Conservation (phyloP, 2,113 vertebrate species). For the Vulpes lagopus region DNA sequence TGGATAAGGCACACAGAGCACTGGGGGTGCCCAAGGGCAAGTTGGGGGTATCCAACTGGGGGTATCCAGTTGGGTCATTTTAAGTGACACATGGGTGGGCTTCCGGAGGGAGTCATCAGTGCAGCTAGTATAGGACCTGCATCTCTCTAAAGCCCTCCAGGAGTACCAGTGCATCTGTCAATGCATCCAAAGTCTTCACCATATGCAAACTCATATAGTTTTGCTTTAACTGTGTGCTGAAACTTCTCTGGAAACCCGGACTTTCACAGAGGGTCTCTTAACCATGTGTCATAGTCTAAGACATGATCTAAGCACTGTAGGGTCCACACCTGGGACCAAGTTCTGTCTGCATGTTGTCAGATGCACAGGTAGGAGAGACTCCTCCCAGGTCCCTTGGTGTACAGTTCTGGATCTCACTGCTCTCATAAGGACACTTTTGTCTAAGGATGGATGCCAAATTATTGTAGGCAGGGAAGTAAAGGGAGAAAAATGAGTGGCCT, state of each 20-base stretch:
- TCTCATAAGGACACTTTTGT: neutral
- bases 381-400: neutral
- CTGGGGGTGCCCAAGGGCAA: neutral
- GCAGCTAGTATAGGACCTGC: neutral
- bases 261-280: neutral
- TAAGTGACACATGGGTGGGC: neutral
- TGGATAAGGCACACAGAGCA: neutral
- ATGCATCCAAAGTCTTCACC: neutral
- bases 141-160: neutral
- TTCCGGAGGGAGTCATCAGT: neutral
- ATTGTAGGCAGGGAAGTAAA: neutral
- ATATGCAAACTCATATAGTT: neutral
- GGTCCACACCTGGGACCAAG: neutral
- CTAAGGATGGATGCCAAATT: neutral
- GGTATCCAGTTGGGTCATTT: neutral
- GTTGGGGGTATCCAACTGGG: neutral
- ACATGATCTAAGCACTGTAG: neutral
- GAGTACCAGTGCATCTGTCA: neutral
- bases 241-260: neutral
- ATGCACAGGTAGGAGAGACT: neutral
- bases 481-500: neutral
- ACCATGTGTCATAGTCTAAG: neutral
- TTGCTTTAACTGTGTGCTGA: neutral
- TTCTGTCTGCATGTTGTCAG: neutral
- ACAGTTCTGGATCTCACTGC: neutral